Evolutionary conservation across 2,888 invertebrate species (phyloP), one percentile per base, ranked within the genome.

Genomic region (Phymatocera aterrima): DNA sequence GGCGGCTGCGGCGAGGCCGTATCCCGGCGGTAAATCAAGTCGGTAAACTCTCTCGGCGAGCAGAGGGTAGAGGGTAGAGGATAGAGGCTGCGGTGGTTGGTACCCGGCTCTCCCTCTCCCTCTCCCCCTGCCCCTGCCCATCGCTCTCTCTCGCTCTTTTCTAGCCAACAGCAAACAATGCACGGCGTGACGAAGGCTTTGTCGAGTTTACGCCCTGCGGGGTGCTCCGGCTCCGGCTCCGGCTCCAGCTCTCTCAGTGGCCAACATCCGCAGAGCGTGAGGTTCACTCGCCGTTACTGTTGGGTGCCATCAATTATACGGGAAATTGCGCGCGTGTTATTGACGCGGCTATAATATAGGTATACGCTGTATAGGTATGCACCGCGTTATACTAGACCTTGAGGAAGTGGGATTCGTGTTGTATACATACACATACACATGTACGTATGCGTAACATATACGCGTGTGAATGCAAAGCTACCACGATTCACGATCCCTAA

Each of bases 131-230:
- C 31, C n/a, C 60, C 82, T 81, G 78, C 37, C 61, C 77, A 43
- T 57, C 75, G 46, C 60, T 24, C 51, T 68, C 57, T 12, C 10
- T 57, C 75, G 12, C 18, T 34, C 87, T 87, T 87, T 64, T 37
- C 61, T 85, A 85, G 84, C 84, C 83, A 82, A 82, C 83, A 85
- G 84, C 89, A 88, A 89, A 89, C 89, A 89, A 89, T 89, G 87
- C 88, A 83, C 83, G 86, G 85, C 88, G 88, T 88, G 88, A 89
- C 88, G 88, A 88, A 87, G 88, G 88, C 87, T 88, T 88, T 88
- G 89, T 89, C 87, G 87, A 87, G 88, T 89, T 89, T 88, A 89
- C 89, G 88, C 89, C 89, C 88, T 83, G 85, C 87, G 83, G 88
- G 86, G 84, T 85, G 85, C 83, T 81, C 40, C 78, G 10, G 28